Percentiles rank a stretch among this genome's conserved stretches.
Evolutionary conservation across 2,797 vertebrate species (phyloP).

Genomic region (Coilia nasus): DNA sequence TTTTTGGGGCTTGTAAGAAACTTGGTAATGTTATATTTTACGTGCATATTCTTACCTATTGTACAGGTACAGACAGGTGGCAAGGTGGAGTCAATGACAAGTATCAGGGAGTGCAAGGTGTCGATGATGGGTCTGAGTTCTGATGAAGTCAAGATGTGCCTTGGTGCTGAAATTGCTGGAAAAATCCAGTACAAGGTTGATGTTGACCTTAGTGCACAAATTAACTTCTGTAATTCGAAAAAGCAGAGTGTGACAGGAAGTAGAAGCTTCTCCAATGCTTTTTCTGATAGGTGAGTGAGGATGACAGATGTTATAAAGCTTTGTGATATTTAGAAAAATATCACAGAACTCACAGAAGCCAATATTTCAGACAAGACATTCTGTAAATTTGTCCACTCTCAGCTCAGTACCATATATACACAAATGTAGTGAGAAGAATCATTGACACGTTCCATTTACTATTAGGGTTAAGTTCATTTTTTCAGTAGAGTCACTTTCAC

Average conservation of each 20-base stretch:
- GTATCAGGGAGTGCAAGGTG: slow-evolving; percentile 55
- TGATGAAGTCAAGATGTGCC: slow-evolving; percentile 65
- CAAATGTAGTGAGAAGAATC: too few species aligned
- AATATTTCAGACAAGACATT: too few species aligned
- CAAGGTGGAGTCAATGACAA: slow-evolving; percentile 56
- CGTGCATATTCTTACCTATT: not conserved
- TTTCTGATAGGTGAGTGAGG: slow-evolving; percentile 73
- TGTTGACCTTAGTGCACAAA: slow-evolving; percentile 32
- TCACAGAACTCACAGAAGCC: too few species aligned
- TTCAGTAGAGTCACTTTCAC: too few species aligned
- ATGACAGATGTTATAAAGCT: not conserved
- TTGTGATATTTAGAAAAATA: too few species aligned
- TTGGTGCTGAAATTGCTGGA: slow-evolving; percentile 66
- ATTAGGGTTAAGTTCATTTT: too few species aligned
- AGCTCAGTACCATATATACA: too few species aligned
- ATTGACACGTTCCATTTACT: too few species aligned
- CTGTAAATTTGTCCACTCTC: too few species aligned
- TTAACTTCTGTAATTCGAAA: slow-evolving; percentile 41
- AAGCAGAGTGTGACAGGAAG: slow-evolving; percentile 60
- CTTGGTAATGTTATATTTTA: too few species aligned
- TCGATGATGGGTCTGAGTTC: slow-evolving; percentile 51
- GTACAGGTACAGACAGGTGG: slow-evolving; percentile 62
- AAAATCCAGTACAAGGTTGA: not conserved
- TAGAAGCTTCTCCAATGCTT: slow-evolving; percentile 74
- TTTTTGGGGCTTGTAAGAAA: too few species aligned